phyloP scores from a whole-genome alignment of 1,140 invertebrate genomes.

The Drosophila ogumai region DNA sequence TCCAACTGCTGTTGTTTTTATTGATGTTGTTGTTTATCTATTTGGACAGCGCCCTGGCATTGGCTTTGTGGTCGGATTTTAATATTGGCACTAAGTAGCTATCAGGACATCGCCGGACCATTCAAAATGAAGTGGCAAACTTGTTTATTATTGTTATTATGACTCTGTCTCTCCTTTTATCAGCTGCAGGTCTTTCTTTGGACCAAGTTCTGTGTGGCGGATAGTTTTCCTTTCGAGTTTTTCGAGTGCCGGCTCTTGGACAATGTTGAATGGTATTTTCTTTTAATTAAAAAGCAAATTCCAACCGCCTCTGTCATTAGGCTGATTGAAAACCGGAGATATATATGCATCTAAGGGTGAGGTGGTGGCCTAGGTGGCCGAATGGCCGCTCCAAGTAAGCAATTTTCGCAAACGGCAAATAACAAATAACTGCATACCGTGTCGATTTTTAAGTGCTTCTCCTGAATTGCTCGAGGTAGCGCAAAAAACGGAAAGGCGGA shows the following conservation, averaged over 20 bases:
- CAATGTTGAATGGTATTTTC: constrained; percentile 68
- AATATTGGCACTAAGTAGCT: constrained; percentile 80
- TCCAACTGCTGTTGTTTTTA: constrained; percentile 15
- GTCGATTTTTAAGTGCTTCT: constrained; percentile 81
- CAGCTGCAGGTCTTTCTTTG: constrained; percentile 27
- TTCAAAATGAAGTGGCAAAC: constrained; percentile 80
- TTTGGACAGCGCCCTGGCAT: constrained; percentile 43
- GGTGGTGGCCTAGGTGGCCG: constrained; percentile 3
- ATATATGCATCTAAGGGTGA: background rate
- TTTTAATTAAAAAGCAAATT: constrained; percentile 83
- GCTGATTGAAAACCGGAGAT: constrained; percentile 73
- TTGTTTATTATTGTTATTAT: constrained; percentile 83
- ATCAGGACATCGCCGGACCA: constrained; percentile 65
- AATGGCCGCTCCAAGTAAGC: constrained; percentile 65
- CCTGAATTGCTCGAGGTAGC: constrained; percentile 41
- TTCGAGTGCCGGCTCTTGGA: constrained; percentile 66
- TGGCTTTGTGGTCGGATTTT: constrained; percentile 74
- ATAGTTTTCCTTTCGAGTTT: constrained; percentile 54
- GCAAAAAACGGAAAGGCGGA: constrained; percentile 18
- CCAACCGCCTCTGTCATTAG: constrained; percentile 71
- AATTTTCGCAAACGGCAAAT: constrained; percentile 74
- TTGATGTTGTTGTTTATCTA: constrained; percentile 61
- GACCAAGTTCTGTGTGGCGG: constrained; percentile 30
- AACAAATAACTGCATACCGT: constrained; percentile 77
- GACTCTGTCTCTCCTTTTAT: constrained; percentile 39